Evolutionary conservation across 1,140 invertebrate species (phyloP).

Genomic region (Tribolium castaneum): DNA sequence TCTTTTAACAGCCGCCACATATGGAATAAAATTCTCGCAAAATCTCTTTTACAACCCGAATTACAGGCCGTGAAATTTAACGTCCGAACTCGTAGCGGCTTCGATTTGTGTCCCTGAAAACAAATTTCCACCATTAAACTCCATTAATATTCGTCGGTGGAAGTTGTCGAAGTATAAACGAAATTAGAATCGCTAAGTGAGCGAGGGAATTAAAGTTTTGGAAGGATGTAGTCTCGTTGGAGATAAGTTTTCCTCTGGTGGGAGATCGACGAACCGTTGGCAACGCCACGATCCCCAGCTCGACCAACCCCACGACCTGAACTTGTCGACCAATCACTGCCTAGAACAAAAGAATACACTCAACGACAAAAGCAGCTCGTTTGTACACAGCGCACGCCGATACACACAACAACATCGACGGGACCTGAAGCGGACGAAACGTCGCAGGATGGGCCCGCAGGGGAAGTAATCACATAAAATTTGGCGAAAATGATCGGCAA

Average conservation of each 20-base stretch:
- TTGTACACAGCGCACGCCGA: neutral
- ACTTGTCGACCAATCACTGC: slow-evolving; percentile 60
- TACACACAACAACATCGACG: neutral
- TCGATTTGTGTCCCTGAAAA: neutral
- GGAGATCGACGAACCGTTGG: slow-evolving; percentile 21
- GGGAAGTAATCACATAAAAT: too few relatives aligned
- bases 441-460: too few relatives aligned
- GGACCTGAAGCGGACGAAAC: too few relatives aligned
- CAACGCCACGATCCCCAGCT: slow-evolving; percentile 36
- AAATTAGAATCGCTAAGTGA: slow-evolving; percentile 28
- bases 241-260: slow-evolving; percentile 15
- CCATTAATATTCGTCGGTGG: neutral
- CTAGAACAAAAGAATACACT: slow-evolving; percentile 62
- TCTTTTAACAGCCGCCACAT: neutral
- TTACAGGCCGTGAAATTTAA: neutral
- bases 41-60: neutral
- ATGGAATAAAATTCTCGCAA: neutral
- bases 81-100: neutral
- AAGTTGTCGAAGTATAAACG: slow-evolving; percentile 23
- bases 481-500: too few relatives aligned
- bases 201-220: slow-evolving; percentile 14
- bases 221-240: neutral
- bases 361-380: slow-evolving; percentile 52
- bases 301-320: slow-evolving; percentile 59
- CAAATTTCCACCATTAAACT: neutral